Conservation (phyloP, 1,140 invertebrate genomes). For the Periplaneta americana region DNA sequence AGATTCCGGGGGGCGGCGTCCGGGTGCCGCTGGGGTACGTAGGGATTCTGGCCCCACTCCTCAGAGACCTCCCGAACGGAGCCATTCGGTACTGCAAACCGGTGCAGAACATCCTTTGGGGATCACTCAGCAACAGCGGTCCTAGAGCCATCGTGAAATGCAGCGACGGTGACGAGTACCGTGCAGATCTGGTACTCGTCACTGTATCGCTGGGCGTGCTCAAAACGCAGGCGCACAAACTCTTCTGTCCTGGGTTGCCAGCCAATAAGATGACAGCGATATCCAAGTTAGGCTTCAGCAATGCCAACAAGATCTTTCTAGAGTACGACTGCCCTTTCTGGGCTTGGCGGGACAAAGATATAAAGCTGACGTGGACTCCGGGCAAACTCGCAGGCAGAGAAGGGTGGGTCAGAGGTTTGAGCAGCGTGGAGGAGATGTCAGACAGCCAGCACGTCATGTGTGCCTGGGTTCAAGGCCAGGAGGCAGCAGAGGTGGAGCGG, state of each 20-base stretch:
- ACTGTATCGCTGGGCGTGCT: slow-evolving; percentile 80
- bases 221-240: slow-evolving; percentile 62
- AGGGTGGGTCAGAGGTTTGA: slow-evolving; percentile 56
- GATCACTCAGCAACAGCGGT: slow-evolving; percentile 41
- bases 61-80: slow-evolving; percentile 50
- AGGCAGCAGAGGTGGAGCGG: slow-evolving; percentile 73
- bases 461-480: slow-evolving; percentile 54
- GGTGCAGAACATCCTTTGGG: slow-evolving; percentile 55
- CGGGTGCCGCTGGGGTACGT: slow-evolving; percentile 56
- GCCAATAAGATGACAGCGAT: slow-evolving; percentile 70
- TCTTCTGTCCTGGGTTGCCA: slow-evolving; percentile 74
- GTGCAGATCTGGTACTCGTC: slow-evolving; percentile 73
- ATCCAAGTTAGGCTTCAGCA: slow-evolving; percentile 59
- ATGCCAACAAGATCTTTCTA: slow-evolving; percentile 63
- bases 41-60: slow-evolving; percentile 53
- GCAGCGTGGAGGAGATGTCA: slow-evolving; percentile 52
- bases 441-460: slow-evolving; percentile 62
- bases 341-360: slow-evolving; percentile 46
- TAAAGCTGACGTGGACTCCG: slow-evolving; percentile 54
- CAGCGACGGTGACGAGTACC: slow-evolving; percentile 63
- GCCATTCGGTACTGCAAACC: slow-evolving; percentile 53
- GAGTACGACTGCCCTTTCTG: slow-evolving; percentile 74
- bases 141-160: slow-evolving; percentile 55
- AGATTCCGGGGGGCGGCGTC: slow-evolving; percentile 59
- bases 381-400: slow-evolving; percentile 49